Evolutionary conservation across 2,888 invertebrate species (phyloP), one percentile per base, ranked within the genome.

Genomic region (Cinara cedri): DNA sequence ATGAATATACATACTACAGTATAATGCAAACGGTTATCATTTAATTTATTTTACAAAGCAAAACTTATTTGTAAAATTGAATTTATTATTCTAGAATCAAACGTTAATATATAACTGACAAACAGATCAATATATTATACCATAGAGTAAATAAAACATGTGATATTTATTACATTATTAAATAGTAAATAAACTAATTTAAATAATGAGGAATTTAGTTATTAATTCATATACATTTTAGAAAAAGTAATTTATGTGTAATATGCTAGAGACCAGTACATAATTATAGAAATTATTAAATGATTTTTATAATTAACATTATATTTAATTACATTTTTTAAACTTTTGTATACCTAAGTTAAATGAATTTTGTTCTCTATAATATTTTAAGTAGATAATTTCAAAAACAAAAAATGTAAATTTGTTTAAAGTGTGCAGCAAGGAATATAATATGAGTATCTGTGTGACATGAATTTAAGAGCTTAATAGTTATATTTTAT

Each of bases 311-410:
- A 63, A 63, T 42, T 65, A 1, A 65, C 4, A 19, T 62, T 34
- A 1, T 16, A 16, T 62, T 26, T n/a, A 34, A 26, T 62, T 46
- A 46, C 1, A 44, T 8, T 10, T 13, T 46, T 13, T 46, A 46
- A 13, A 1, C 10, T 8, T 46, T 13, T 46, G 13, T 46, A 46
- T 46, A 46, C 11, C 11, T 46, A 55, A 8, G 11, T 19, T 42
- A 42, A 71, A 57, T 65, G 16, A 55, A 34, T 34, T 34, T 34
- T 74, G 63, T 74, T 74, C 21, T 34, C 19, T 74, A 51, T 63
- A 14, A 24, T 65, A 65, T 42, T 72, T 62, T 74, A 74, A 74
- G 63, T 74, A 74, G 63, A 54, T 26, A 26, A 74, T 63, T 74
- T 34, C 9, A 49, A 72, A 62, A 72, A 13, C 24, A 49, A 44